Base-by-base conservation (phyloP, 2,797 vertebrate species). In the Urophycis tenuis region DNA sequence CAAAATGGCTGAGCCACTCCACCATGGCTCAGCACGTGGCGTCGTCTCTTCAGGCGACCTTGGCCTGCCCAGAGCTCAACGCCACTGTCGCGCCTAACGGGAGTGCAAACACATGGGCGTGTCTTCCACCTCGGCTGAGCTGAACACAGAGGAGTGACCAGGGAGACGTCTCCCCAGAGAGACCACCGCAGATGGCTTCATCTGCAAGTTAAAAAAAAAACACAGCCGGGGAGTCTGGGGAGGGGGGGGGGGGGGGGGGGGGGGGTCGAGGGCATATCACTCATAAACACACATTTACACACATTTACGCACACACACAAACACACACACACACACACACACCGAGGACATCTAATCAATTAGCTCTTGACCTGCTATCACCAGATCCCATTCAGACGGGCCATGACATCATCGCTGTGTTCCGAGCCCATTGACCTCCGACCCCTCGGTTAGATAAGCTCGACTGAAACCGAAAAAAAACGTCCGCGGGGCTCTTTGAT, bases 121-220 rank as follows among this genome's bases (percentile, higher is more conserved):
- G 30, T 71, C 33, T 92, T 90, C 92, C 86, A 89, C 87, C 85
- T 90, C 90, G 91, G 91, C 84, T 79, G 84, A 89, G 89, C 84
- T 88, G 88, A 89, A 89, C 88, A 89, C 85, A 86, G 84, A 89
- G 87, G 86, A 81, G 85, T 85, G 89, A 85, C 81, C 77, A 73
- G 79, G 88, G 87, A 88, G 90, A 86, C 8, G 80, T 74, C 86
- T 90, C 92, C 91, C 91, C 77, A 74, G 91, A 74, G 91, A 91
- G 90, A 90, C 82, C 79, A 0, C 85, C 84, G 77, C 91, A 92
- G 91, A 92, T 92, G 92, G 90, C 90, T 91, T 91, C 88, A 90
- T 92, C 87, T 88, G 86, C 81, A 86, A 87, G 88, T 89, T 90
- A 80, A 91, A 89, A 80, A 91, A 89, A 91, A 77, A 91, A 89